Percentiles rank a stretch among this genome's conserved stretches.
phyloP scores from a whole-genome alignment of 2,888 invertebrate species.

The Xanthia icteritia region DNA sequence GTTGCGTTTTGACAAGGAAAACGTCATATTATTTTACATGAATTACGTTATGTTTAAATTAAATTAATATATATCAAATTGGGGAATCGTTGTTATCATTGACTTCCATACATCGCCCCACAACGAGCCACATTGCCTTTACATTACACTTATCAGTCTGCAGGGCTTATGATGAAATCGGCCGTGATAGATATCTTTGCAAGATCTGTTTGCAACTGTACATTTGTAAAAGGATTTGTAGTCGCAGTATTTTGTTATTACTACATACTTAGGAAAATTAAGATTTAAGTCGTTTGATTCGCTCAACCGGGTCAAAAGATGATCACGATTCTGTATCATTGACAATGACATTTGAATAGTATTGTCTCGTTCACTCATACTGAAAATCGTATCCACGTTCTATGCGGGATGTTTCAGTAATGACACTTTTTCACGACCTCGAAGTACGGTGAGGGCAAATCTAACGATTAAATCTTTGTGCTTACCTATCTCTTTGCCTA shows the following conservation, averaged over 20 bases:
- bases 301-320: neutral
- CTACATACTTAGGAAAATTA: neutral
- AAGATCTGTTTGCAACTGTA: neutral
- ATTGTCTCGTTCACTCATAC: neutral
- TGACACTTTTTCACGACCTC: neutral
- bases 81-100: neutral
- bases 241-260: neutral
- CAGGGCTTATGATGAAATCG: constrained; percentile 17
- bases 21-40: neutral
- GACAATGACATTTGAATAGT: neutral
- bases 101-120: neutral
- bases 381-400: neutral
- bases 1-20: neutral
- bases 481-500: neutral
- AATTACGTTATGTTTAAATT: neutral
- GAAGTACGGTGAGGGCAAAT: neutral
- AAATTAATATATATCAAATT: neutral
- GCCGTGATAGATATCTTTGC: neutral
- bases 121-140: too few species aligned
- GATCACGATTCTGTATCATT: neutral
- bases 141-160: neutral
- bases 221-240: neutral
- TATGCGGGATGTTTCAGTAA: neutral
- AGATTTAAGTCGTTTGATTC: neutral
- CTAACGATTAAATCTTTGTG: neutral